Conservation (phyloP, 2,888 invertebrate genomes). For the Epiblema foenella region DNA sequence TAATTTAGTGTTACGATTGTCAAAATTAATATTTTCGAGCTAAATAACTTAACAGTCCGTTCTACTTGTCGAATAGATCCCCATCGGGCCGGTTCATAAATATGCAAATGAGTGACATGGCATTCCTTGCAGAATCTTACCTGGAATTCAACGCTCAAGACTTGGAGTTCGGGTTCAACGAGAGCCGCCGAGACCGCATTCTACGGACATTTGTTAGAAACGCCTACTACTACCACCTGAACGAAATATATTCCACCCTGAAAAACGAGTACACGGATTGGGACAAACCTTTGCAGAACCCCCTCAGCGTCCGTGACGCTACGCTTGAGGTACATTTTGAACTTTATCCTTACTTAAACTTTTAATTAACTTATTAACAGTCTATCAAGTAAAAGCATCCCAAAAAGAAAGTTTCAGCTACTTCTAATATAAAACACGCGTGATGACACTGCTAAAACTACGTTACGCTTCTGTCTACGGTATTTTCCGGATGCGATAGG, state of each 20-base stretch:
- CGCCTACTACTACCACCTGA: conserved; percentile 96
- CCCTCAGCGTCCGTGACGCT: conserved; percentile 93
- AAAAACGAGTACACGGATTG: conserved; percentile 98
- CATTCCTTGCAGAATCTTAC: conserved; percentile 88
- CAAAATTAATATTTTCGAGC: background rate
- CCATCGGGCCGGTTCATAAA: conserved; percentile 54
- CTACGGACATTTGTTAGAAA: conserved; percentile 96
- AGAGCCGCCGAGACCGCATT: conserved; percentile 93
- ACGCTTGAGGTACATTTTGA: conserved; percentile 86
- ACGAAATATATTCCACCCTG: conserved; percentile 97
- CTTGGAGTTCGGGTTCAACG: conserved; percentile 96
- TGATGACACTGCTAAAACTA: conserved; percentile 28
- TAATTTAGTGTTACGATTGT: background rate
- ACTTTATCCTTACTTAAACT: conserved; percentile 39
- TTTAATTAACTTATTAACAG: conserved; percentile 43
- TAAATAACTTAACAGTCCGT: conserved; percentile 36
- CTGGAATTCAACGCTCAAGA: conserved; percentile 92
- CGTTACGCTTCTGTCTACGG: background rate
- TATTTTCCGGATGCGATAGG: background rate
- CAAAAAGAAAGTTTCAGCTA: conserved; percentile 33
- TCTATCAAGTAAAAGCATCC: conserved; percentile 23
- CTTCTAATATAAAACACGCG: conserved; percentile 16
- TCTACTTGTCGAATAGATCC: conserved; percentile 52
- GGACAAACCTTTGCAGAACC: conserved; percentile 95
- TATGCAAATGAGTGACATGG: conserved; percentile 70